These are phyloP conservation scores for Latrodectus geometricus DNA, from an alignment of 1,140 invertebrate species.

Conservation along the genomic window DNA sequence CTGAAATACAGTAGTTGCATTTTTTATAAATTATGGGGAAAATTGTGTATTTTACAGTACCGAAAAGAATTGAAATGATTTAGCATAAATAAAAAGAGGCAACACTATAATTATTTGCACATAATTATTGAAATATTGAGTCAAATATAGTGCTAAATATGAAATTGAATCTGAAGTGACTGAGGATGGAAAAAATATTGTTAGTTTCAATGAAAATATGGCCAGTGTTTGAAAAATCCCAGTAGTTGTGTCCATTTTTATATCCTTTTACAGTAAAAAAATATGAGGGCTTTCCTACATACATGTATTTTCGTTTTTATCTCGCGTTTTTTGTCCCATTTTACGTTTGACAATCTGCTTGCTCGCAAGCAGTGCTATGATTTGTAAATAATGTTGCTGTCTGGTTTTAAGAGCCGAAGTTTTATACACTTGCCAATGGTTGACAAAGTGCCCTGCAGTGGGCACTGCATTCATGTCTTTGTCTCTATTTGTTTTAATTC, in stretches of 20 bases:
- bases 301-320: constrained; percentile 20
- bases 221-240: not conserved
- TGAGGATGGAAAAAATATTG: too few species aligned
- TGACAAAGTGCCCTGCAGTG: constrained; percentile 11
- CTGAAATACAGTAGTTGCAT: too few species aligned
- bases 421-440: constrained; percentile 24
- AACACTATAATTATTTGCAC: too few species aligned
- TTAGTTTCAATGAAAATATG: not conserved
- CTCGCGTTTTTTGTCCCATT: constrained; percentile 1
- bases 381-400: constrained; percentile 33
- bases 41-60: too few species aligned
- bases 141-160: too few species aligned
- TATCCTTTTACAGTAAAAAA: not conserved
- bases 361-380: constrained; percentile 33
- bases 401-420: constrained; percentile 8
- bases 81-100: too few species aligned
- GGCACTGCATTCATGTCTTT: constrained; percentile 24
- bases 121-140: too few species aligned
- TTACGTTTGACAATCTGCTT: constrained; percentile 45
- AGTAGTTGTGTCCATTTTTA: not conserved
- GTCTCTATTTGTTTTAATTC: constrained; percentile 2
- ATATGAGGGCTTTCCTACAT: constrained; percentile 45
- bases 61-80: too few species aligned
- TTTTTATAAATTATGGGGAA: too few species aligned
- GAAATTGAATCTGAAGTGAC: too few species aligned